phyloP scores from a whole-genome alignment of 2,888 invertebrate species.

The Tetragnatha montana region DNA sequence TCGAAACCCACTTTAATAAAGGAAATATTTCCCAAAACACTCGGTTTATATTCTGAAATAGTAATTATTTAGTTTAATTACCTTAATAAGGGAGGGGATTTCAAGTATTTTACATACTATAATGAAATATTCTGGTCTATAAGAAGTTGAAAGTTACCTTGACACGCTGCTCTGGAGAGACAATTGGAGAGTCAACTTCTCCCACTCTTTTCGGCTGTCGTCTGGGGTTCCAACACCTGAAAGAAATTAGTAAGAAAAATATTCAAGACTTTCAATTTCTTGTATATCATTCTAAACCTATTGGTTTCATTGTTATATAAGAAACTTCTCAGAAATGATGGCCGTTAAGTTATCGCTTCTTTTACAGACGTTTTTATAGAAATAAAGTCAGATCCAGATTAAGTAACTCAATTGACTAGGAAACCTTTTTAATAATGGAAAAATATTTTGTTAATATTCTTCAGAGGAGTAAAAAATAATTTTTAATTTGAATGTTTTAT shows the following conservation, averaged over 20 bases:
- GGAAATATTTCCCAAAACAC: background rate
- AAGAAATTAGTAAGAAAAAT: background rate
- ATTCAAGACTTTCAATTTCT: too few relatives aligned
- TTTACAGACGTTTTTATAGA: too few relatives aligned
- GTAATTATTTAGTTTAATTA: background rate
- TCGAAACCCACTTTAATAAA: background rate
- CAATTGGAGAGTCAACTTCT: conserved; percentile 57
- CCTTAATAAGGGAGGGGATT: background rate
- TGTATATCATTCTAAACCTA: too few relatives aligned
- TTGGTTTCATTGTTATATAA: too few relatives aligned
- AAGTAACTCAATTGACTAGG: too few relatives aligned
- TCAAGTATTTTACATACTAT: background rate
- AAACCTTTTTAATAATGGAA: too few relatives aligned
- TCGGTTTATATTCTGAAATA: background rate
- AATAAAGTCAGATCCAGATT: too few relatives aligned
- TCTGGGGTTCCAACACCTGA: conserved; percentile 65
- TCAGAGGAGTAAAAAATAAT: too few relatives aligned
- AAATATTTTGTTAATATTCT: too few relatives aligned
- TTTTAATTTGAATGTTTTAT: too few relatives aligned
- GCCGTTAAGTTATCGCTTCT: too few relatives aligned
- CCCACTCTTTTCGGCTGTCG: conserved; percentile 58
- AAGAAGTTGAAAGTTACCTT: conserved; percentile 36
- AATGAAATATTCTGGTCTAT: background rate
- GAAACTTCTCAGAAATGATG: too few relatives aligned
- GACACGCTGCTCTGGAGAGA: conserved; percentile 56